These are phyloP conservation scores for Protonemura montana DNA, from an alignment of 2,888 invertebrate species.

Conservation along the genomic window DNA sequence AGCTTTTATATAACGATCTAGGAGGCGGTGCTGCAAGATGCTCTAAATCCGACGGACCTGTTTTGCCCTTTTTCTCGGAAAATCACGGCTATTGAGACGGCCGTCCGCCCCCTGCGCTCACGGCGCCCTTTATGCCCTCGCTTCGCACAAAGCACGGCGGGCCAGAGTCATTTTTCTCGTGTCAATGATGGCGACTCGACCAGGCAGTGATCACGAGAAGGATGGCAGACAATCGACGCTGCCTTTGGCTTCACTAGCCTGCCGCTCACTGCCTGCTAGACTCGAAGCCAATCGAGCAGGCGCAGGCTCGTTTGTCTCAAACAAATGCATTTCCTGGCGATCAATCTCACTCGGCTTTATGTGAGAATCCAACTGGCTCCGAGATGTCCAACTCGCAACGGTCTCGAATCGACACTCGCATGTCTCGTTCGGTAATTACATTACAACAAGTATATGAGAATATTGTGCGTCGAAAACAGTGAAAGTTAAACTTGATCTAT, in stretches of 20 bases:
- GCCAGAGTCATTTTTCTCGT: conserved; percentile 32
- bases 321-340: neutral
- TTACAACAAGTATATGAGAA: no score
- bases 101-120: neutral
- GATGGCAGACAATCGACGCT: neutral
- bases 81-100: neutral
- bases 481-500: neutral
- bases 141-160: neutral
- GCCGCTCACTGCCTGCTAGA: neutral
- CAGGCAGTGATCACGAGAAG: neutral
- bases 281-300: neutral
- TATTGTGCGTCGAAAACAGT: neutral
- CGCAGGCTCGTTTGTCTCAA: neutral
- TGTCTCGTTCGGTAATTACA: neutral
- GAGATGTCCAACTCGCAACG: no score
- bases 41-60: neutral
- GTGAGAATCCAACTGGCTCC: neutral
- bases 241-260: neutral
- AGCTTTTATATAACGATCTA: no score
- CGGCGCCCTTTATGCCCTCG: conserved; percentile 29
- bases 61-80: conserved; percentile 45
- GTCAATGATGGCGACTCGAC: conserved; percentile 16
- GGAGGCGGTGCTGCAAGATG: no score
- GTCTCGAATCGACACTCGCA: no score
- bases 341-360: neutral